Base-by-base conservation (phyloP, 2,888 invertebrate species). In the Coronaproctus castanopsis region DNA sequence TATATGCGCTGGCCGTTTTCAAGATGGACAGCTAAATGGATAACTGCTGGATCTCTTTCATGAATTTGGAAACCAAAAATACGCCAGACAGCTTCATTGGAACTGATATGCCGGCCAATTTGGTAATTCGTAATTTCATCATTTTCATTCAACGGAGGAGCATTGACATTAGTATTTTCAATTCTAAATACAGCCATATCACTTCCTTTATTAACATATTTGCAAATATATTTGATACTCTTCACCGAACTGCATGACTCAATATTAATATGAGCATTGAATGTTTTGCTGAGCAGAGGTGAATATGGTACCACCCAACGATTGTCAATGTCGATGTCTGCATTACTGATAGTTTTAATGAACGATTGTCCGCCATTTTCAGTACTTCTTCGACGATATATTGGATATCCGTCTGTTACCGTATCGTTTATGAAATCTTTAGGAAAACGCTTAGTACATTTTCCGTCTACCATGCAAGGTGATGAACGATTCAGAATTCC, bases 211-310 rank as follows among this genome's bases (percentile, higher is more conserved):
- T 61, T 60, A 18, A 70, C 62, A 60, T 69, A 69, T 55, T 71
- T 70, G 63, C 69, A 70, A 62, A 71, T 67, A 61, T 70, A 72
- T 66, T 71, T 71, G 20, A 71, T 70, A 5, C 66, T 63, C 58
- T 71, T 69, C 1, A 74, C 70, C 0, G 72, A 73, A 64, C 66
- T 68, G 62, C 73, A 74, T 58, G 55, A 68, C 59, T 71, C 72
- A 14, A 73, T 70, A 63, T 73, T 72, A n/a, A 67, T 66, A 58
- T 70, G 70, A 2, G 68, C 66, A 24, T 70, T 65, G 52, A 63
- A 65, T 18, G 56, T 65, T 21, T 66, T 62, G 20, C 63, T 65
- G 3, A 63, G 57, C 19, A 63, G 20, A 24, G 63, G 65, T 24
- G 54, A 60, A 60, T 62, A 64, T 23, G 65, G 65, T 23, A 66